These are phyloP conservation scores for Gavia stellata DNA, from an alignment of 2,113 vertebrate species.

Conservation along the genomic window DNA sequence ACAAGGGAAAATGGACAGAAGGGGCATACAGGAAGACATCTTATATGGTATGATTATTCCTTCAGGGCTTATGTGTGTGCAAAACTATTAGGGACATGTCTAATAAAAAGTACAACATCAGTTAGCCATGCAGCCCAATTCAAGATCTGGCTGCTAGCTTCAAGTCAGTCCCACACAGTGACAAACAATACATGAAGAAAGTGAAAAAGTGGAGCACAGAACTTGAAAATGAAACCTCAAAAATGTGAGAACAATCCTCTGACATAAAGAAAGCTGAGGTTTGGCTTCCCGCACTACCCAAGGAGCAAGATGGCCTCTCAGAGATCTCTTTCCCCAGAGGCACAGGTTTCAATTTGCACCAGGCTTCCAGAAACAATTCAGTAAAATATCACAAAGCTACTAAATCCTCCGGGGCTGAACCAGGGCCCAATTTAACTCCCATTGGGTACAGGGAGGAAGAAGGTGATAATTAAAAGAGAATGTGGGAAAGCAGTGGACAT, in stretches of 20 bases:
- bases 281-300: background rate
- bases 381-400: constrained; percentile 8
- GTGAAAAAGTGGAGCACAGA: background rate
- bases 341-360: constrained; percentile 47
- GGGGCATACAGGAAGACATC: background rate
- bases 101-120: background rate
- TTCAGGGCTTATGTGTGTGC: background rate
- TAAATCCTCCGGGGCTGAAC: background rate
- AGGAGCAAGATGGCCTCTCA: background rate
- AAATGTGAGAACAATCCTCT: constrained; percentile 13
- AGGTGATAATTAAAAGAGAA: constrained; percentile 59
- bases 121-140: background rate
- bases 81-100: background rate
- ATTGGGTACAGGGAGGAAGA: background rate
- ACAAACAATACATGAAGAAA: background rate
- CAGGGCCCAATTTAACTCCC: background rate
- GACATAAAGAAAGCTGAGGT: background rate
- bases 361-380: background rate
- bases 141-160: background rate
- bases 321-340: background rate
- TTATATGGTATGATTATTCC: background rate
- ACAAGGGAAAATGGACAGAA: background rate
- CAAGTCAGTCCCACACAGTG: background rate
- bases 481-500: background rate
- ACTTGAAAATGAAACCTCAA: constrained; percentile 25